Conservation (phyloP, 2,113 vertebrate genomes). For the Leptosomus discolor region DNA sequence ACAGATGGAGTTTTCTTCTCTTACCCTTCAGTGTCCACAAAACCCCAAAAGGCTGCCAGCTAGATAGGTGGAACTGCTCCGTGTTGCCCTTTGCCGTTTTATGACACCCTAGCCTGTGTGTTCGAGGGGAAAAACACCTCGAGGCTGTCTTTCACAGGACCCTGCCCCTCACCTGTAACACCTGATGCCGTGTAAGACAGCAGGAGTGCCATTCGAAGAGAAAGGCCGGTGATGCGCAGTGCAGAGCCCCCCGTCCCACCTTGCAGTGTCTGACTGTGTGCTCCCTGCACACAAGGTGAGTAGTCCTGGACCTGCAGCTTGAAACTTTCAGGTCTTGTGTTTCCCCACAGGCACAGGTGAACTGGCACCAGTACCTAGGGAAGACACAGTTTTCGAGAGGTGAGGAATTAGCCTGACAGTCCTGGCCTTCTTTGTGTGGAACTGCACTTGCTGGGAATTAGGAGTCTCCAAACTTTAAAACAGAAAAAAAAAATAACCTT, state of each 20-base stretch:
- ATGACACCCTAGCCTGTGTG: background rate
- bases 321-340: background rate
- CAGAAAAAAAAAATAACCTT: background rate
- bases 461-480: background rate
- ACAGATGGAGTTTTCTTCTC: background rate
- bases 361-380: background rate
- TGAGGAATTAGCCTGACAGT: background rate
- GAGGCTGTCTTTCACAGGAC: background rate
- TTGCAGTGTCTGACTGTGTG: accelerated
- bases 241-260: background rate
- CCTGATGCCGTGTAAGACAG: background rate
- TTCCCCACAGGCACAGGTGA: background rate
- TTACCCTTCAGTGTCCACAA: background rate
- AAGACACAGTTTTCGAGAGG: background rate
- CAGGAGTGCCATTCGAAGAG: background rate
- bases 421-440: background rate
- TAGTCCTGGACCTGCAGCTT: background rate
- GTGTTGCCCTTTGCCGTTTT: background rate
- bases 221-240: accelerated
- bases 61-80: background rate
- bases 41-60: background rate
- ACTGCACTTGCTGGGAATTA: background rate
- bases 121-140: background rate
- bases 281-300: background rate
- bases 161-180: accelerated